These are phyloP conservation scores for Spilarctia lutea DNA, from an alignment of 2,888 invertebrate species.

Conservation along the genomic window DNA sequence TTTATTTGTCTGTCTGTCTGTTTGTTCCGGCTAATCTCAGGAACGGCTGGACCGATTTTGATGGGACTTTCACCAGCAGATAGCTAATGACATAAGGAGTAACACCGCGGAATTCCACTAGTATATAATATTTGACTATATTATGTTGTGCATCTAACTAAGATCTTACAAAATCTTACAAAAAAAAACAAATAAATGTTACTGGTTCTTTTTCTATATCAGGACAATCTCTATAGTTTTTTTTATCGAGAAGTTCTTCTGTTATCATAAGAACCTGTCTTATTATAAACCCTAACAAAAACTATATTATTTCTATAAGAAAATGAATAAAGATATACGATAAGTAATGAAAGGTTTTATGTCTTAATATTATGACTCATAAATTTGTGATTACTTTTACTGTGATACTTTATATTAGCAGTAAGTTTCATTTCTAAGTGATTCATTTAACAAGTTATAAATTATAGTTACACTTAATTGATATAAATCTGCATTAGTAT, in stretches of 20 bases:
- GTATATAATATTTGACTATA: neutral
- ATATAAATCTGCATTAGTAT: neutral
- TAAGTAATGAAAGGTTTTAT: slow-evolving; percentile 7
- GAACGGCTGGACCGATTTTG: no score
- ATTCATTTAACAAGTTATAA: slow-evolving; percentile 6
- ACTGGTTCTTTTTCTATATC: no score
- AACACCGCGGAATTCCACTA: no score
- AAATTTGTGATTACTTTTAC: slow-evolving; percentile 21
- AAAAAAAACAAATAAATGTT: no score
- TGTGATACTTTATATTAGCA: slow-evolving; percentile 15
- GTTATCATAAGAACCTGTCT: neutral
- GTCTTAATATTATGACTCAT: slow-evolving; percentile 12
- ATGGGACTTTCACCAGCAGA: no score
- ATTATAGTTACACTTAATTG: neutral
- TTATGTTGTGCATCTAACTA: neutral
- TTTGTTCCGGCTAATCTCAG: no score
- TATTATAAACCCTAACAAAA: neutral
- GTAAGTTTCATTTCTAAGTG: slow-evolving; percentile 11
- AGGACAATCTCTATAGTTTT: neutral
- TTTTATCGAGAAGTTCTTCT: neutral
- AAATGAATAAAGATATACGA: neutral
- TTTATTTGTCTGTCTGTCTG: no score
- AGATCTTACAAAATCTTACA: no score
- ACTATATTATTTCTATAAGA: neutral
- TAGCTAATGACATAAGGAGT: no score